phyloP scores from a whole-genome alignment of 2,113 vertebrate genomes.

The Vimba vimba region DNA sequence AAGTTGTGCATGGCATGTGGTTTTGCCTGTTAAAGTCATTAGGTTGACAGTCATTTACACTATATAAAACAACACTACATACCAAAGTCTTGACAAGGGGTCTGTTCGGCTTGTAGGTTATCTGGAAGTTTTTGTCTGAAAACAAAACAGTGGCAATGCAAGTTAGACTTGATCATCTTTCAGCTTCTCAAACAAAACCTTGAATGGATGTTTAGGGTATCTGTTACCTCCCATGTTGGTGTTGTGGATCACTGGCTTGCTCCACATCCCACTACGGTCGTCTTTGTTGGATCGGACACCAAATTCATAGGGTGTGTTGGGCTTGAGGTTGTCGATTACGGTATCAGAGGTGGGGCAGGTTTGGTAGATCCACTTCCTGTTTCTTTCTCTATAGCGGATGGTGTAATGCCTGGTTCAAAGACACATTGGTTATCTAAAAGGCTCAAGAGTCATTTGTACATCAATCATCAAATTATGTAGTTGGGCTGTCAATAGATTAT shows the following conservation, averaged over 20 bases:
- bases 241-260: conserved; percentile 84
- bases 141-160: conserved; percentile 3
- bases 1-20: conserved; percentile 1
- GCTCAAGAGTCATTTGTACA: not conserved
- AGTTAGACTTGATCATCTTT: conserved; percentile 2
- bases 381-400: conserved; percentile 89
- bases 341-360: conserved; percentile 92
- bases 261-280: conserved; percentile 83
- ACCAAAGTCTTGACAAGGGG: conserved; percentile 60
- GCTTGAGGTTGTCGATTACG: conserved; percentile 89
- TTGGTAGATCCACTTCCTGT: conserved; percentile 93
- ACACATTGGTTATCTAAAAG: not conserved
- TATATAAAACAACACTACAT: conserved; percentile 28
- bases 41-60: not conserved
- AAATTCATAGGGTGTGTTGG: conserved; percentile 90
- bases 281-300: conserved; percentile 87
- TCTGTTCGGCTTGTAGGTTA: conserved; percentile 57
- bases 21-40: conserved; percentile 38
- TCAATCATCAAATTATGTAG: not conserved
- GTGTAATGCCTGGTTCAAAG: conserved; percentile 84
- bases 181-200: not conserved
- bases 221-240: conserved; percentile 82
- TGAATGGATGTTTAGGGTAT: not conserved
- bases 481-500: too few relatives aligned
- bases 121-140: conserved; percentile 69